These are phyloP conservation scores for Nymphalis urticae DNA, from an alignment of 2,888 invertebrate genomes.

Conservation along the genomic window DNA sequence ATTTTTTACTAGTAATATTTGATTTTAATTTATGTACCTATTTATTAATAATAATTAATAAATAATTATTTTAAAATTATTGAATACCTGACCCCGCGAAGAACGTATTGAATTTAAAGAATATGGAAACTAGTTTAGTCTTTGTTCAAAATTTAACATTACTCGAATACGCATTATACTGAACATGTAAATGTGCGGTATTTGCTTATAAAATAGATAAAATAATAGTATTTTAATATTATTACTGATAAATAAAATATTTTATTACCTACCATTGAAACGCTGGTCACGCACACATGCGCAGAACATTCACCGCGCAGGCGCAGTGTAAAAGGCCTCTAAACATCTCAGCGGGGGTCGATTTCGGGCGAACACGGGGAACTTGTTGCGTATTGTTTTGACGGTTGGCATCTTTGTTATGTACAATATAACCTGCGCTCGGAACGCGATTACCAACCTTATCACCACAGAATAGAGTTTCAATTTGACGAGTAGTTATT, in stretches of 20 bases:
- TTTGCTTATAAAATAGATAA: not conserved
- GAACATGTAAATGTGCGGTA: too few species aligned
- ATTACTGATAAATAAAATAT: not conserved
- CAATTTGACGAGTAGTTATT: not conserved
- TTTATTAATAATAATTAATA: not conserved
- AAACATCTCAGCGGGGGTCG: conserved; percentile 35
- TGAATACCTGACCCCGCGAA: too few species aligned
- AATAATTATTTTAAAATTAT: not conserved
- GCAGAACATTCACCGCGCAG: not conserved
- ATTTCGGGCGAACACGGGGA: conserved; percentile 27
- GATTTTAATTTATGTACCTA: not conserved
- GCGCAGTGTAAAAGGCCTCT: conserved; percentile 18
- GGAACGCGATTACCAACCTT: conserved; percentile 8
- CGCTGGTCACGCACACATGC: not conserved
- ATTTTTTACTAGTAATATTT: not conserved
- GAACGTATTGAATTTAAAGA: too few species aligned
- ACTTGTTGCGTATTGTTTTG: conserved; percentile 38
- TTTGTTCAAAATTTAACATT: too few species aligned
- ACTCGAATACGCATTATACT: too few species aligned
- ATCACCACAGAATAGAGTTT: conserved; percentile 10
- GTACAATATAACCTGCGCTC: conserved; percentile 7
- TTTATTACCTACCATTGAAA: not conserved
- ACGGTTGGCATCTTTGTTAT: conserved; percentile 36
- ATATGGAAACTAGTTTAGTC: too few species aligned
- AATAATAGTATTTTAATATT: not conserved